A percentile compares a stretch with the other conserved stretches of the same genome.
Evolutionary conservation across 2,888 invertebrate species (phyloP).

Genomic region (Ryuthela nishihirai): DNA sequence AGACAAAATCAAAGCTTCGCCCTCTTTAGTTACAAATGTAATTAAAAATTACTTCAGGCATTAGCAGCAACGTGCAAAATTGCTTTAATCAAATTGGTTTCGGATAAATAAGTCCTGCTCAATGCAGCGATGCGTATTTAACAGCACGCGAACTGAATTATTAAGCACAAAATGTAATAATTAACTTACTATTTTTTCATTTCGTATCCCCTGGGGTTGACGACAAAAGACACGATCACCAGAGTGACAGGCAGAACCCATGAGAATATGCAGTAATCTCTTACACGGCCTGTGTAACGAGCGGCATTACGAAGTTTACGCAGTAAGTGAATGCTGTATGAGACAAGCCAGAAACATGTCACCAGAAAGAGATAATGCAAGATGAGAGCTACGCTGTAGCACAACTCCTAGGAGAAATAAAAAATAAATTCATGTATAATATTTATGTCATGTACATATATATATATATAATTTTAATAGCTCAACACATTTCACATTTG

Average conservation of each 20-base stretch:
- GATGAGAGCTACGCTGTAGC: conserved; percentile 63
- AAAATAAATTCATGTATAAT: background rate
- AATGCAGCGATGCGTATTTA: too few species aligned
- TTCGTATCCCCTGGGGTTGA: conserved; percentile 68
- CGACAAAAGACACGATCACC: conserved; percentile 59
- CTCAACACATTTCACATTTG: too few species aligned
- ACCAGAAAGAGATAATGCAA: conserved; percentile 67
- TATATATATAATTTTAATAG: too few species aligned
- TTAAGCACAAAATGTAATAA: too few species aligned
- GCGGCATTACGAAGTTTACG: conserved; percentile 54
- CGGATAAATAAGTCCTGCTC: too few species aligned
- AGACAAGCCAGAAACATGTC: conserved; percentile 66
- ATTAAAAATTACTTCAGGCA: too few species aligned
- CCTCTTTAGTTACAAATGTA: too few species aligned
- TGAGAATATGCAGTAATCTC: conserved; percentile 51
- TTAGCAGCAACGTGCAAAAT: too few species aligned
- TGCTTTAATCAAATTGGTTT: too few species aligned
- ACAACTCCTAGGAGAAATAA: conserved; percentile 55
- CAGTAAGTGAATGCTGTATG: conserved; percentile 58
- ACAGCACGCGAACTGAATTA: too few species aligned
- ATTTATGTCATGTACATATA: too few species aligned
- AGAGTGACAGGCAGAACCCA: conserved; percentile 40
- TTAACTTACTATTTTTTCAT: conserved; percentile 59
- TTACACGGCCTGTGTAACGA: conserved; percentile 62
- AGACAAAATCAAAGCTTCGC: too few species aligned